A percentile compares a stretch with the other conserved stretches of the same genome.
phyloP scores from a whole-genome alignment of 2,888 invertebrate genomes.

The Chorisops tibialis region DNA sequence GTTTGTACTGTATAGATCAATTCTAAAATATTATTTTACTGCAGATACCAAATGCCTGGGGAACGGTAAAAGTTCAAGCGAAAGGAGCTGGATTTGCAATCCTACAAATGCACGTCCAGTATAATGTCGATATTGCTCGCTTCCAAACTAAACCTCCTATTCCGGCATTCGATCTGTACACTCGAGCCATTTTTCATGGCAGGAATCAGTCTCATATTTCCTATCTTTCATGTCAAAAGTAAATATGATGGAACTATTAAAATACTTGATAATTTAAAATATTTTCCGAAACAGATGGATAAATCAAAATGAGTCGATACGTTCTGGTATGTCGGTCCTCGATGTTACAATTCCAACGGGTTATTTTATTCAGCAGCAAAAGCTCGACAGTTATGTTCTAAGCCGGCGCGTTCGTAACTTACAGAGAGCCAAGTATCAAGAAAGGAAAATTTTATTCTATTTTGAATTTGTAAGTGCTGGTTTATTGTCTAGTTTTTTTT shows the following conservation, averaged over 20 bases:
- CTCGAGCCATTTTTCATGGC: conserved; percentile 75
- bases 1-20: neutral
- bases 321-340: conserved; percentile 84
- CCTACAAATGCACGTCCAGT: conserved; percentile 88
- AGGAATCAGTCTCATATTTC: conserved; percentile 92
- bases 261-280: neutral
- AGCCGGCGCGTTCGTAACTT: conserved; percentile 76
- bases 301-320: conserved; percentile 69
- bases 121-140: conserved; percentile 80
- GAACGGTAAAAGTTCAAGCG: conserved; percentile 88
- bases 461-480: conserved; percentile 79
- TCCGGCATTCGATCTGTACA: conserved; percentile 72
- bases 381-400: conserved; percentile 78
- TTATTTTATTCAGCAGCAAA: conserved; percentile 87
- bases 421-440: conserved; percentile 77
- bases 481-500: neutral
- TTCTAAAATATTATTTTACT: conserved; percentile 19
- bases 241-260: conserved; percentile 36
- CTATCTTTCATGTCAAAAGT: conserved; percentile 85
- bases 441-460: conserved; percentile 84
- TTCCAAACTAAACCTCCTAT: conserved; percentile 84
- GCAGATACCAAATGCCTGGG: conserved; percentile 91
- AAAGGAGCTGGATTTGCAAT: conserved; percentile 93
- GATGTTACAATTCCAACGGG: conserved; percentile 87
- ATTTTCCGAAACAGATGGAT: conserved; percentile 67